Conservation (phyloP, 2,113 vertebrate genomes). For the Thinocorus orbignyianus region DNA sequence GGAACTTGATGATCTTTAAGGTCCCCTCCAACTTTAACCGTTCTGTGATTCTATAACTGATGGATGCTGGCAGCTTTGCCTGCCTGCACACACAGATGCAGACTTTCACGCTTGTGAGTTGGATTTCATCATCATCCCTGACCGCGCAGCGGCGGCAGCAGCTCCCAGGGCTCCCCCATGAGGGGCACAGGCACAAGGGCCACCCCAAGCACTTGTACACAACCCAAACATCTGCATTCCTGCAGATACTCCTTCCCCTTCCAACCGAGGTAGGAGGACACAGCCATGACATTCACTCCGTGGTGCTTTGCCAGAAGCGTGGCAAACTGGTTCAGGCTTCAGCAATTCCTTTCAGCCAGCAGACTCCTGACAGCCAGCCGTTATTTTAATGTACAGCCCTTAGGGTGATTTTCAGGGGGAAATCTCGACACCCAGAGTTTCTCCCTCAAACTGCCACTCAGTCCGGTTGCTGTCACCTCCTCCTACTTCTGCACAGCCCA, state of each 20-base stretch:
- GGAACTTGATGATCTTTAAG: too few relatives aligned
- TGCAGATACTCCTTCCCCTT: background rate
- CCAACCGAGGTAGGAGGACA: background rate
- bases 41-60: too few relatives aligned
- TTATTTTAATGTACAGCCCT: background rate
- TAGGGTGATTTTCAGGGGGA: background rate
- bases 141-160: background rate
- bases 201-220: background rate
- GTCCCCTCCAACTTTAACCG: too few relatives aligned
- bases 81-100: background rate
- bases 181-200: background rate
- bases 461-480: background rate
- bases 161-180: background rate
- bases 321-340: background rate
- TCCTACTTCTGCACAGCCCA: background rate
- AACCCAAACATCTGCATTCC: background rate
- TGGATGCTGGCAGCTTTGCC: background rate
- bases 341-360: background rate
- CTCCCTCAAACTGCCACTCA: background rate
- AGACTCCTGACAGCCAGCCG: background rate
- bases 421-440: background rate
- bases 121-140: background rate
- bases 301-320: background rate
- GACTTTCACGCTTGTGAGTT: background rate
- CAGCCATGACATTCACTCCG: background rate